Evolutionary conservation across 2,888 invertebrate genomes (phyloP).

Genomic region (Mythimna ferrago): DNA sequence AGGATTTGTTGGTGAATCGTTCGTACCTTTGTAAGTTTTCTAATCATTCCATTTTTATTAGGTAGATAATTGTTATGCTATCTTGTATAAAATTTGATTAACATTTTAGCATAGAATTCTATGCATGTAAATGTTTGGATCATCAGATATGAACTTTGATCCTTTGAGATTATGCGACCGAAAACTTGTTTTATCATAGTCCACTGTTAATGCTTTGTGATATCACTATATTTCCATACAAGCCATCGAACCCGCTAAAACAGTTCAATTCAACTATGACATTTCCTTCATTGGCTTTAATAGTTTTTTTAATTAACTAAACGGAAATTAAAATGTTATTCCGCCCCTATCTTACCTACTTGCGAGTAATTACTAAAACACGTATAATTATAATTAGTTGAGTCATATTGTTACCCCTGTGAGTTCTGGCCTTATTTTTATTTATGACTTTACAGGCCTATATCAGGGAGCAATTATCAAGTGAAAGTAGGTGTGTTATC

Average conservation of each 20-base stretch:
- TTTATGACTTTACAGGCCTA: conserved; percentile 36
- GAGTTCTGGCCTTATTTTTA: conserved; percentile 38
- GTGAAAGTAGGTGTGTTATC: conserved; percentile 26
- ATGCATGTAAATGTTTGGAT: conserved; percentile 5
- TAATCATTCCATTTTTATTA: not conserved
- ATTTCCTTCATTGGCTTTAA: not conserved
- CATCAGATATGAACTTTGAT: not conserved
- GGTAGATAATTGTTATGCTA: not conserved
- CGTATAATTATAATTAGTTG: conserved; percentile 18
- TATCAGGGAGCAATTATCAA: conserved; percentile 38
- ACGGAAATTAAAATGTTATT: conserved; percentile 4
- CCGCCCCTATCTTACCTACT: conserved; percentile 4
- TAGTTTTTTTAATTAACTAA: conserved; percentile 1
- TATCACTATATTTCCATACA: not conserved
- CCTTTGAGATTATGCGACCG: not conserved
- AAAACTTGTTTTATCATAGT: not conserved
- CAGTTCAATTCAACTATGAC: not conserved
- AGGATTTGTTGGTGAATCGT: conserved; percentile 1
- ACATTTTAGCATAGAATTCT: not conserved
- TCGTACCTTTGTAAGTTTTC: not conserved
- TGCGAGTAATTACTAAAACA: conserved; percentile 25
- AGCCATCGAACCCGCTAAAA: not conserved
- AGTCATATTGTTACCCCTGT: conserved; percentile 52
- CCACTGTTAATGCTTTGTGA: not conserved
- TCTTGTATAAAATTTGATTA: not conserved